These are phyloP conservation scores for Eufriesea mexicana DNA, from an alignment of 1,140 invertebrate genomes.

Conservation along the genomic window DNA sequence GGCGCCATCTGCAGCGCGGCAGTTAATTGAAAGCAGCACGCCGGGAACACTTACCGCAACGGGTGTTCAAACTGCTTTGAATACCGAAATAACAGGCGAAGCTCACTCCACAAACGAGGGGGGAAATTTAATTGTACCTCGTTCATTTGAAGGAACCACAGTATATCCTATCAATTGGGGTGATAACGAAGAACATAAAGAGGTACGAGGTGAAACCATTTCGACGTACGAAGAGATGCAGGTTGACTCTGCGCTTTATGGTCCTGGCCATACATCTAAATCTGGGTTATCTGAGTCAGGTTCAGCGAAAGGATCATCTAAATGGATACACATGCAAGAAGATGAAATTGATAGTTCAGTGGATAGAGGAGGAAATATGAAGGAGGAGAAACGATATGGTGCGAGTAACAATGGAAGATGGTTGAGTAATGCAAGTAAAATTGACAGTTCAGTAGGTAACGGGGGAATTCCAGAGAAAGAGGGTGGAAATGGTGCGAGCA, in stretches of 20 bases:
- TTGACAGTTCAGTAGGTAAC: no score
- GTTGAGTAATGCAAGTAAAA: no score
- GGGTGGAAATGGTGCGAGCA: no score
- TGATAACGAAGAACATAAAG: slow-evolving; percentile 8
- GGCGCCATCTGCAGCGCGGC: not conserved
- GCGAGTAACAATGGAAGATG: not conserved
- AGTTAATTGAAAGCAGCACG: slow-evolving; percentile 17
- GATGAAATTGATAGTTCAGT: not conserved
- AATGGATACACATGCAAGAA: not conserved
- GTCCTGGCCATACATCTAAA: no score
- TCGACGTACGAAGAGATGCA: not conserved
- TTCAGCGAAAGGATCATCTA: fast-evolving
- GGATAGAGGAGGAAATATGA: not conserved
- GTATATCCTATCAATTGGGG: not conserved
- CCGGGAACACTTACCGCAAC: not conserved
- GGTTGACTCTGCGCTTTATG: no score
- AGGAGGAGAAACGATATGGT: fast-evolving
- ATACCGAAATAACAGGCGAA: slow-evolving; percentile 4
- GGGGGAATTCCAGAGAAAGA: no score
- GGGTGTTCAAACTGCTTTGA: slow-evolving; percentile 7
- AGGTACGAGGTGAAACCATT: not conserved
- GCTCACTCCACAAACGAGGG: not conserved
- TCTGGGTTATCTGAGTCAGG: not conserved
- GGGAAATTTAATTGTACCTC: slow-evolving; percentile 1
- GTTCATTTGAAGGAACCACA: not conserved